Conservation (phyloP, 2,113 vertebrate genomes). For the Megalops atlanticus region DNA sequence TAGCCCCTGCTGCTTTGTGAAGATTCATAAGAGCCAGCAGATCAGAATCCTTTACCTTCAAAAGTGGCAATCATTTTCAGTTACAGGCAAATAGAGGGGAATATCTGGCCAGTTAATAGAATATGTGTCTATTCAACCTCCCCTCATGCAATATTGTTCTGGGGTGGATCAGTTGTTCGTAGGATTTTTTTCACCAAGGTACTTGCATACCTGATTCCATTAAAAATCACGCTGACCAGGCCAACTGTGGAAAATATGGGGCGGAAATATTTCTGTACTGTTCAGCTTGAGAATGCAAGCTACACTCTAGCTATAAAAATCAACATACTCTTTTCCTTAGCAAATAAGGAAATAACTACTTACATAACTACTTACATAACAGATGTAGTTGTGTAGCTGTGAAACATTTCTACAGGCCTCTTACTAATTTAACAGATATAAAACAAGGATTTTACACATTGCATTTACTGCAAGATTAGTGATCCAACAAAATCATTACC, state of each 20-base stretch:
- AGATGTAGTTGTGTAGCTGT: neutral
- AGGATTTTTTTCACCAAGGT: neutral
- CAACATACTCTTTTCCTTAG: no score
- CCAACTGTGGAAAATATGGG: neutral
- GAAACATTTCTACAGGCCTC: neutral
- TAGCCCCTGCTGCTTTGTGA: no score
- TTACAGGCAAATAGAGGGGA: no score
- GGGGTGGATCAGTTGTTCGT: no score
- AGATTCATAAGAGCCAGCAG: no score
- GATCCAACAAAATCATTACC: neutral
- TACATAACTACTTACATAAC: neutral
- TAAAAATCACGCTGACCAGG: neutral
- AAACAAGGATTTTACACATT: neutral
- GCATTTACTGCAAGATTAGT: neutral
- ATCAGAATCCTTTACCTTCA: no score
- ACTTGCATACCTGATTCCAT: no score
- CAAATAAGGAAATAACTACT: neutral
- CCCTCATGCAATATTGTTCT: no score
- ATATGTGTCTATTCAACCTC: neutral
- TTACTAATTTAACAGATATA: neutral
- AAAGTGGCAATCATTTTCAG: no score
- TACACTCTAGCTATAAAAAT: no score
- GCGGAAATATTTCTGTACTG: neutral
- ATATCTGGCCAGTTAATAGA: neutral
- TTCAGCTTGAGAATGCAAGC: no score